Evolutionary conservation across 2,888 invertebrate genomes (phyloP).

Genomic region (Coelopa pilipes): DNA sequence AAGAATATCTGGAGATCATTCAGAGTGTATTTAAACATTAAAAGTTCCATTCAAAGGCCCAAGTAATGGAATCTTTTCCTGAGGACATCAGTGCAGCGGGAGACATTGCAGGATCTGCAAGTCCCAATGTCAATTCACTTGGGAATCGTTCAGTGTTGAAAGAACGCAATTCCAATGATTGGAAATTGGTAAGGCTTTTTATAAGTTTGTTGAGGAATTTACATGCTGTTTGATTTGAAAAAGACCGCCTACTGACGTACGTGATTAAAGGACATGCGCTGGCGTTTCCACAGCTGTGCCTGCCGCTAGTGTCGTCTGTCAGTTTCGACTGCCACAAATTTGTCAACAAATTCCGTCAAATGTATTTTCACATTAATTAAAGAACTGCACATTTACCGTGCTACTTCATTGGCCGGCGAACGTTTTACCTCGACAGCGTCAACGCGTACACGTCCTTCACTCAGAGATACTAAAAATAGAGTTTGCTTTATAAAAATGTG

Average conservation of each 20-base stretch:
- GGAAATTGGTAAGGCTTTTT: slow-evolving; percentile 51
- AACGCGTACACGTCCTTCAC: too few species aligned
- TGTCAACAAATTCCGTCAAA: slow-evolving; percentile 9
- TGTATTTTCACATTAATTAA: too few species aligned
- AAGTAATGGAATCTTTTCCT: slow-evolving; percentile 40
- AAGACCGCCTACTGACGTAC: slow-evolving; percentile 14
- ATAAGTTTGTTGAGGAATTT: neutral
- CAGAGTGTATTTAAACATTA: neutral
- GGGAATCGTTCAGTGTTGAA: slow-evolving; percentile 46
- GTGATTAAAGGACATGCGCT: slow-evolving; percentile 25
- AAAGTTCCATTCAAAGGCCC: neutral
- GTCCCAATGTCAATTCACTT: slow-evolving; percentile 20
- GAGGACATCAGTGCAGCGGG: slow-evolving; percentile 38
- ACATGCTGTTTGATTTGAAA: neutral
- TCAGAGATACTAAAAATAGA: too few species aligned
- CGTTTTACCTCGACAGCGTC: too few species aligned
- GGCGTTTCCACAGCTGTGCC: neutral
- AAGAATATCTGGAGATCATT: neutral
- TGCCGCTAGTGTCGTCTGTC: neutral
- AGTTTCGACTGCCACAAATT: neutral
- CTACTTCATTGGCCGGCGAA: too few species aligned
- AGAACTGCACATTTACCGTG: too few species aligned
- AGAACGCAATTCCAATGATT: slow-evolving; percentile 55
- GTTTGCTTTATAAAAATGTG: too few species aligned
- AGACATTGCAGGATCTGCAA: slow-evolving; percentile 11